Evolutionary conservation across 92 coral and sea anemone species (phyloP).

Genomic region (Meandrina meandrites): DNA sequence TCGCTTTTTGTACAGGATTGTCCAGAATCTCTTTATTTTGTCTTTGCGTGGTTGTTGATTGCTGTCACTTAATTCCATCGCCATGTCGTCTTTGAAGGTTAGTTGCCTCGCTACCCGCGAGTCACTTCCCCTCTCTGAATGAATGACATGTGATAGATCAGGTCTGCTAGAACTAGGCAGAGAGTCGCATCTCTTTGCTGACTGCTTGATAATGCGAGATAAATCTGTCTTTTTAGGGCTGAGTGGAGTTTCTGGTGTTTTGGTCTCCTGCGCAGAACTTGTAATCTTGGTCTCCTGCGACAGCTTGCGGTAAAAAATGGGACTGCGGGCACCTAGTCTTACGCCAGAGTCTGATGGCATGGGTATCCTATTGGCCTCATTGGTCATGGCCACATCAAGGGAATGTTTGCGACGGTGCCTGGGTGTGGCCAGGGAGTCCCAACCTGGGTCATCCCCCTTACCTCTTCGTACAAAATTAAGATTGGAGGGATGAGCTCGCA

Average conservation of each 20-base stretch:
- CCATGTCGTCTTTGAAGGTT: conserved; percentile 83
- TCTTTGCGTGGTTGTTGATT: conserved; percentile 71
- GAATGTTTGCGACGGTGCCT: conserved; percentile 63
- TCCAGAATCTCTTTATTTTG: conserved; percentile 66
- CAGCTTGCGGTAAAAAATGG: neutral
- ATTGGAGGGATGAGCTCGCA: conserved; percentile 76
- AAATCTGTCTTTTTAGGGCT: conserved; percentile 26
- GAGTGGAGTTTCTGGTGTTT: neutral
- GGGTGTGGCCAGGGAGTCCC: conserved; percentile 52
- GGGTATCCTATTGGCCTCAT: conserved; percentile 67
- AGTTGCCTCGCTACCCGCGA: conserved; percentile 44
- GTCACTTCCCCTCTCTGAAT: neutral
- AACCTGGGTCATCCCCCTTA: conserved; percentile 54
- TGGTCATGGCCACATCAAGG: conserved; percentile 55
- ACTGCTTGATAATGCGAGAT: neutral
- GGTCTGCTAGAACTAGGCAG: conserved; percentile 16
- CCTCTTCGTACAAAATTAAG: conserved; percentile 75
- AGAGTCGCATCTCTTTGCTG: conserved; percentile 10
- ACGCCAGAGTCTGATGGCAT: conserved; percentile 42
- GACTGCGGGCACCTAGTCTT: neutral
- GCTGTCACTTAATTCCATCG: conserved; percentile 40
- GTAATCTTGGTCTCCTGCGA: neutral
- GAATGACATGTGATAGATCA: neutral
- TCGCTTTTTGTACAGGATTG: conserved; percentile 73
- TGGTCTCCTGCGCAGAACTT: neutral